Base-by-base conservation (phyloP, 2,797 vertebrate species). In the Alcedo atthis region DNA sequence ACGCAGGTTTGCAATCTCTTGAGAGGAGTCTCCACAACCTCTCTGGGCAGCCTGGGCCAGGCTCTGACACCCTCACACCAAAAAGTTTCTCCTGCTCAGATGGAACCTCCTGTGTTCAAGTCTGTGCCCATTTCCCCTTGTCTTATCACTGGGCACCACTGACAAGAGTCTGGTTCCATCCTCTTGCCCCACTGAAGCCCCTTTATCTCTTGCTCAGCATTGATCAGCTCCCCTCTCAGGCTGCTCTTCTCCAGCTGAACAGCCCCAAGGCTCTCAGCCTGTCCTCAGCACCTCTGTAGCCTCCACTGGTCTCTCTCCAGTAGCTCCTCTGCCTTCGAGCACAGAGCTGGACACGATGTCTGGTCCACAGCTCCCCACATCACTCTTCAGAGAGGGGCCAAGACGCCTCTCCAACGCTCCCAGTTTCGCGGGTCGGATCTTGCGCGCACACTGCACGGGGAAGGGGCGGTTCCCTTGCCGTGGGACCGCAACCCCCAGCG, bases 391-490 rank as follows among this genome's bases (percentile, higher is more conserved):
- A n/a, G 12, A 8, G 8, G 15, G 7, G 1, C 8, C 21, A 6
- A 12, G 13, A 13, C 2, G 12, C n/a, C 2, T 28, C 5, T 2
- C 16, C 37, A 5, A 11, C 13, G 1, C 14, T 3, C 15, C 10
- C 28, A 10, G 14, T 15, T n/a, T 22, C 21, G 40, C 28, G 33
- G 33, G 14, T 28, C 49, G 49, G 49, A 40, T 24, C 58, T 25
- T 28, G 25, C 35, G 49, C 49, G 15, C 49, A 28, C 15, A 49
- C 48, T 49, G 48, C 48, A 25, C 48, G 25, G 48, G 25, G 48
- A 26, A 26, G 25, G 48, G 24, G 48, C 24, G 25, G 24, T 49
- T 15, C 48, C 48, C 15, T 12, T 15, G 45, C 54, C 18, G 15
- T 33, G 45, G 20, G 6, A 37, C 43, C 26, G 7, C 4, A 45